Percentiles rank a stretch among this genome's conserved stretches.
These are phyloP conservation scores for Morus bassanus DNA, from an alignment of 2,797 vertebrate species.

Conservation along the genomic window DNA sequence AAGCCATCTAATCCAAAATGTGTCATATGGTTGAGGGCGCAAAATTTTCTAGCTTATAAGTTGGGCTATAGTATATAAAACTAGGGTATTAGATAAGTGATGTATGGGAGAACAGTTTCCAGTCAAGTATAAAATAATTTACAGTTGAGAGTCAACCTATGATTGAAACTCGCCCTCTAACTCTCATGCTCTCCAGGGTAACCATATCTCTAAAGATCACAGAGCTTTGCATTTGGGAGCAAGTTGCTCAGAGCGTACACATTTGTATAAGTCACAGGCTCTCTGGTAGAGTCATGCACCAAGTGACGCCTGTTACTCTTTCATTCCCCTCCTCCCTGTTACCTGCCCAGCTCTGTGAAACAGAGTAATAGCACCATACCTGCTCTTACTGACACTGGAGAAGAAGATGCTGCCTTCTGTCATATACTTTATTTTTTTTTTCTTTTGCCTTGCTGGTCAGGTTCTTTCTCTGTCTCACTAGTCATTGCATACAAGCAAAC, in stretches of 20 bases:
- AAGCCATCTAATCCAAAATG: neutral
- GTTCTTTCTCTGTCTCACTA: neutral
- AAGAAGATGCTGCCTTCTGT: neutral
- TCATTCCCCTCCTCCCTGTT: neutral
- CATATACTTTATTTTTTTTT: neutral
- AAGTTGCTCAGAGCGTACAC: neutral
- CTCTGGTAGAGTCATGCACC: neutral
- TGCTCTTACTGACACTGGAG: neutral
- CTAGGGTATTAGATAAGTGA: neutral
- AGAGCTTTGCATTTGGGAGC: neutral
- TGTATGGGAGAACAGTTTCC: neutral
- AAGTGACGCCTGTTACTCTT: neutral
- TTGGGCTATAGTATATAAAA: neutral
- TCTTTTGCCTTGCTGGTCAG: neutral
- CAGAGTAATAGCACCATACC: neutral
- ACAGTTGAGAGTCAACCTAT: neutral
- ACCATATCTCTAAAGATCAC: neutral
- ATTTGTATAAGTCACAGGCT: neutral
- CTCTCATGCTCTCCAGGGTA: neutral
- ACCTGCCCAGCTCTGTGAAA: neutral
- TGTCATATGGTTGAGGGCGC: neutral
- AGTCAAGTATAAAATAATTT: neutral
- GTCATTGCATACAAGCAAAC: neutral
- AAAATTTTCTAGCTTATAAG: neutral
- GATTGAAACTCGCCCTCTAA: neutral